Evolutionary conservation across 2,113 vertebrate species (phyloP), one percentile per base, ranked within the genome.

Genomic region (Leuciscus idus): DNA sequence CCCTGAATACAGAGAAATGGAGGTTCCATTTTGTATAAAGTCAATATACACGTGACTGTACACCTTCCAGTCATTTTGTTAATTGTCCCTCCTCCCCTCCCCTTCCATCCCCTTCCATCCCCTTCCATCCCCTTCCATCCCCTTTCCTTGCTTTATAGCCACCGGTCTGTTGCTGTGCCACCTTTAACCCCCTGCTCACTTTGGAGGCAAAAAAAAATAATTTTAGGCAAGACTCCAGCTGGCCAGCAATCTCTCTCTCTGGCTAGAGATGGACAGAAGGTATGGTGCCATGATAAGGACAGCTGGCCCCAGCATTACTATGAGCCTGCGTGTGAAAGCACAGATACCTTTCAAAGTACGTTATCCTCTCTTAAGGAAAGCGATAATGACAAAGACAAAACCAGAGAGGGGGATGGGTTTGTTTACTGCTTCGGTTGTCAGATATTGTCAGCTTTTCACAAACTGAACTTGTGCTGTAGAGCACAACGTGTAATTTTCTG

Each of bases 231-330:
- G 55, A 84, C 87, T 91, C 89, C 77, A 89, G 85, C 91, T 92
- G 85, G 87, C 88, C 85, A 19, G 33, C 46, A 84, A 77, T 55
- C 19, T 78, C 78, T 39, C 88, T 90, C 84, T 89, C 90, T 93
- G 89, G 91, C 91, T 76, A 83, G 88, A 93, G 92, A 87, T 92
- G 91, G 85, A 15, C 66, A 62, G 91, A 92, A 93, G 92, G 91
- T 94, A 94, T 92, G 90, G 89, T 91, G 92, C 91, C 93, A 92
- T 93, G 93, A 94, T 94, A 93, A 91, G 91, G 93, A 94, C 95
- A 95, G 93, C 94, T 95, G 95, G 93, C 90, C 92, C 86, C 90
- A 90, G 91, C 86, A 86, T 93, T 91, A 94, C 92, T 87, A 89
- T 91, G 93, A 92, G 91, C 88, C 90, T 92, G 91, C 90, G 92